Evolutionary conservation across 2,888 invertebrate species (phyloP), one percentile per base, ranked within the genome.

Genomic region (Amorpha juglandis): DNA sequence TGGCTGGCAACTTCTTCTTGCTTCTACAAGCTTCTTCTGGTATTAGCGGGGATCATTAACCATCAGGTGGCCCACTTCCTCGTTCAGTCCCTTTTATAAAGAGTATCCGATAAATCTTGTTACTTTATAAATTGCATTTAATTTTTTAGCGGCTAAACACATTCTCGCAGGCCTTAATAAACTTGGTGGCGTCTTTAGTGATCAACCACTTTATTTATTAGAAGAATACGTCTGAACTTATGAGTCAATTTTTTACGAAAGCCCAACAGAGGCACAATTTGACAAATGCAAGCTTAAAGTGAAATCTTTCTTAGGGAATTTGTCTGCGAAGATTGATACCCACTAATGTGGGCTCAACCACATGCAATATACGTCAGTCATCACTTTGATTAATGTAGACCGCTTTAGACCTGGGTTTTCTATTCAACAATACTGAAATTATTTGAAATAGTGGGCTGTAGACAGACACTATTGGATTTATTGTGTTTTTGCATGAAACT

Each of bases 331-430:
- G 42, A 58, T 58, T 58, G 58, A 58, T 58, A 21, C 16, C 58
- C 16, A 19, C 35, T 33, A 55, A 35, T 38, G 58, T 58, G 42
- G 19, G 42, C 38, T 1, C 53, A 19, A 58, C 19, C 42, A 38
- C 55, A 7, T 58, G 42, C 58, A 42, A 58, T 42, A 42, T 8
- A 50, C 58, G 42, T 58, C 19, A 42, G 38, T 19, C 58, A 19
- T 58, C 19, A 42, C 58, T 19, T 58, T 58, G 58, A 58, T 58
- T 58, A 38, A 58, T 58, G 58, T 53, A 42, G 19, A 58, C 9
- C 4, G 33, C 27, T 53, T 42, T 42, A 42, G 19, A 58, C 42
- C 19, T 58, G 38, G 14, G 16, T 58, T 55, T 55, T 55, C 38
- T 58, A 58, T 58, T 58, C 58, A 19, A 12, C 38, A 19, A 42